Percentiles rank a stretch among this genome's conserved stretches.
phyloP scores from a whole-genome alignment of 2,113 vertebrate genomes.

The Arvicanthis niloticus region DNA sequence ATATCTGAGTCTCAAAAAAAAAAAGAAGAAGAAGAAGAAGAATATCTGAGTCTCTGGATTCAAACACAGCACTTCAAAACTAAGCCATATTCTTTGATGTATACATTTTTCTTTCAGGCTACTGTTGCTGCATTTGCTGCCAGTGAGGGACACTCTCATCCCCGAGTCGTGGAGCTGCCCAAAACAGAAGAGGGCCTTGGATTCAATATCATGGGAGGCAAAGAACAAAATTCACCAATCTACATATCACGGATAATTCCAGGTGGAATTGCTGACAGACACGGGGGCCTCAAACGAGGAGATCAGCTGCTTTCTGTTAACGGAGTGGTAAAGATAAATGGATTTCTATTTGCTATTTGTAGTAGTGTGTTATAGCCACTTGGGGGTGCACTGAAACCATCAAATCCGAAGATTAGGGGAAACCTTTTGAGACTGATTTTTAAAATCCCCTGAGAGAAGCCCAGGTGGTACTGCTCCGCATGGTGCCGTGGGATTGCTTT shows the following conservation, averaged over 20 bases:
- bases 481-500: background rate
- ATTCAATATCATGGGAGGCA: constrained; percentile 99
- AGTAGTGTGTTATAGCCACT: constrained; percentile 78
- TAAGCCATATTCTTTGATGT: background rate
- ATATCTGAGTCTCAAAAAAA: no score
- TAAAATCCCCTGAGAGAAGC: background rate
- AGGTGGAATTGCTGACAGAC: constrained; percentile 96
- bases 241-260: constrained; percentile 99
- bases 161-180: constrained; percentile 97
- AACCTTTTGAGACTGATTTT: background rate
- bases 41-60: background rate
- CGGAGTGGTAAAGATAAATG: constrained; percentile 92
- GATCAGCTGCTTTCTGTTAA: constrained; percentile 99
- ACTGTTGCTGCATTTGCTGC: constrained; percentile 99
- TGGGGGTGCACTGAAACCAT: constrained; percentile 71
- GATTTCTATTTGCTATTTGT: constrained; percentile 73
- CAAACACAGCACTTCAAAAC: background rate
- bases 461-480: background rate
- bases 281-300: constrained; percentile 97
- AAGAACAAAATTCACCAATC: constrained; percentile 99
- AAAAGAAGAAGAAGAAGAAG: no score
- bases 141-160: constrained; percentile 98
- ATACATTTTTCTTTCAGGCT: constrained; percentile 88
- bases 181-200: constrained; percentile 99
- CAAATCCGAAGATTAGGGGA: background rate